Evolutionary conservation across 2,888 invertebrate species (phyloP), one percentile per base, ranked within the genome.

Genomic region (Clitarchus hookeri): DNA sequence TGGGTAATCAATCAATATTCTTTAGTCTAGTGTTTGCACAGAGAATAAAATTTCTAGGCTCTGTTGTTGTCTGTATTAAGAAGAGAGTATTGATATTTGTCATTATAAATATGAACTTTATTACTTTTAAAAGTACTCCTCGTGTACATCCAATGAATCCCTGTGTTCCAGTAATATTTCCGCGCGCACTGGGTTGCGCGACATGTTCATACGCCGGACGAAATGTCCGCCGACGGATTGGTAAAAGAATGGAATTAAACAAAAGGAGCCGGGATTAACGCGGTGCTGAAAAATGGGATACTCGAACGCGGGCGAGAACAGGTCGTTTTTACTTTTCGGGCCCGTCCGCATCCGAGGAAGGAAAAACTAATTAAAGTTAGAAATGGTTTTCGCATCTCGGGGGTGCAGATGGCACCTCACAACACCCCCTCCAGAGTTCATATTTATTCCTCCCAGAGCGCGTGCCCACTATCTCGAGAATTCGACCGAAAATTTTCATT

Each of bases 341-440:
- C 23, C 65, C 65, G n/a, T 65, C n/a, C 65, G 8, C 65, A 23
- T 23, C n/a, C 48, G 48, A 16, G 48, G 48, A 48, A 48, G 48
- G 65, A 65, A 65, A 65, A 65, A 65, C n/a, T 65, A 65, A 65
- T 65, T 65, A 65, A 65, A 65, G 65, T 65, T 65, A 65, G 65
- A 65, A 65, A 65, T 65, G 65, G 65, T 19, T 65, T 65, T n/a
- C 19, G 65, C 65, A 65, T 65, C 65, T 65, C 65, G 65, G 23
- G 65, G 65, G n/a, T 65, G 65, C 65, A 65, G 65, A 65, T 65
- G 65, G 65, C 65, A 65, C 65, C 65, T 23, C 65, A 65, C 65
- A 65, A n/a, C 6, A 8, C 65, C 65, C 65, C n/a, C 65, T n/a
- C 53, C 8, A 0, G 8, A 19, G 23, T 65, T n/a, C 65, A 65